Percentiles rank a stretch among this genome's conserved stretches.
phyloP scores from a whole-genome alignment of 2,113 vertebrate species.

The Meriones unguiculatus region DNA sequence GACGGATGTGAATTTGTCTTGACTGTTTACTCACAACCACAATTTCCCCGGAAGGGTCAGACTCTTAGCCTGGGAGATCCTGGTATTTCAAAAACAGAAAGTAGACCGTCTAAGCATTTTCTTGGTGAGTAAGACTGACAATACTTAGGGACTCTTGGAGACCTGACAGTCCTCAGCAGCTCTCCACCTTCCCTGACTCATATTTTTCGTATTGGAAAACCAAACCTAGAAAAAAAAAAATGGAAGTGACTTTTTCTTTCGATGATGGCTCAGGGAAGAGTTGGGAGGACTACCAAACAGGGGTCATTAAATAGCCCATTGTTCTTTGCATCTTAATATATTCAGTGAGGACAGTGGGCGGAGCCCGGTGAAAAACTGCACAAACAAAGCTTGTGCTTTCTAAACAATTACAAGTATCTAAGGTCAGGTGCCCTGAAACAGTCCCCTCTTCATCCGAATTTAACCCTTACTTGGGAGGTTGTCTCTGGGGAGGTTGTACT shows the following conservation, averaged over 20 bases:
- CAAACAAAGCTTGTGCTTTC: background rate
- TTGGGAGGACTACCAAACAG: background rate
- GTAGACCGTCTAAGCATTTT: background rate
- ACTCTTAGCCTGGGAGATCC: background rate
- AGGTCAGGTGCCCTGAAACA: background rate
- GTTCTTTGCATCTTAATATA: background rate
- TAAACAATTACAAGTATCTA: background rate
- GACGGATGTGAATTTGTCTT: constrained; percentile 14
- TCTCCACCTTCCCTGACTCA: background rate
- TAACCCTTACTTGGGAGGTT: background rate
- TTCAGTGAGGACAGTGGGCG: background rate
- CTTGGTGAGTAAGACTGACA: background rate
- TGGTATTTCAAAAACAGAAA: constrained; percentile 12
- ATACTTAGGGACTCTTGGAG: background rate
- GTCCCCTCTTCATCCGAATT: background rate
- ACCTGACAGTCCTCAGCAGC: background rate
- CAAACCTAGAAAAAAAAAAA: background rate
- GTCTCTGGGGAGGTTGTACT: background rate
- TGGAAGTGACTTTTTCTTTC: background rate
- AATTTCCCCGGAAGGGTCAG: background rate
- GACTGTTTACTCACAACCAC: background rate
- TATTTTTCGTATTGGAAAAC: constrained; percentile 35
- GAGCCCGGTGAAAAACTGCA: background rate
- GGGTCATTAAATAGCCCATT: background rate
- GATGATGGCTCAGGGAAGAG: background rate